phyloP scores from a whole-genome alignment of 1,140 invertebrate genomes.

The Druon quercuslanigerum region DNA sequence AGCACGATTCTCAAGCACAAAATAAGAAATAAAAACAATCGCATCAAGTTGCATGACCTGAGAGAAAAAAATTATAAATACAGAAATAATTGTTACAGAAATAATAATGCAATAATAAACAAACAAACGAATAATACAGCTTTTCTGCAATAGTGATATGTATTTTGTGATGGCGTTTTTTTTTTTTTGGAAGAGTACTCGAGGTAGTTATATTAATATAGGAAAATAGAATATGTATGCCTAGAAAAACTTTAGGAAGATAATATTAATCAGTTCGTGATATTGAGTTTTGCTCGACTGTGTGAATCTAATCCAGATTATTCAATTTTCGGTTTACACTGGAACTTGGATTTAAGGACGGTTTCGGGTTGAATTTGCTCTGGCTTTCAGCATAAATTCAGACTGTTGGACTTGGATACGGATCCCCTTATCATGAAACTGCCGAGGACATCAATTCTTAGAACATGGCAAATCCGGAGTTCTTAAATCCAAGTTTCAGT shows the following conservation, averaged over 20 bases:
- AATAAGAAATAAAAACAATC: slow-evolving; percentile 1
- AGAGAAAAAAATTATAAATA: slow-evolving; percentile 37
- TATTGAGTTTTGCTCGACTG: slow-evolving; percentile 36
- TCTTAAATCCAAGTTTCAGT: slow-evolving; percentile 6
- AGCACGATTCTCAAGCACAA: slow-evolving; percentile 7
- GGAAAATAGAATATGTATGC: slow-evolving; percentile 30
- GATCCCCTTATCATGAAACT: no score
- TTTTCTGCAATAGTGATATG: slow-evolving; percentile 56
- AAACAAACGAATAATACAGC: slow-evolving; percentile 37
- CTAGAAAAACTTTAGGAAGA: slow-evolving; percentile 39
- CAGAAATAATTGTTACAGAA: slow-evolving; percentile 34
- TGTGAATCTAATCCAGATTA: no score
- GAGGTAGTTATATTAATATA: slow-evolving; percentile 41
- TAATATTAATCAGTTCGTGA: slow-evolving; percentile 32
- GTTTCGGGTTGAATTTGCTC: no score
- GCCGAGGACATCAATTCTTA: no score
- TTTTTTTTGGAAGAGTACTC: slow-evolving; percentile 43
- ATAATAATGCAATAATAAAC: slow-evolving; percentile 18
- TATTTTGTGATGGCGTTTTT: slow-evolving; percentile 65
- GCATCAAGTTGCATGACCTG: slow-evolving; percentile 24
- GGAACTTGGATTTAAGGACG: background rate
- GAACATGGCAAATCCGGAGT: no score
- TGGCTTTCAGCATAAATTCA: no score
- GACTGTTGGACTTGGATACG: slow-evolving; percentile 20
- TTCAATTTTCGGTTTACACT: slow-evolving; percentile 31